phyloP scores from a whole-genome alignment of 2,113 vertebrate species.

The Cervus canadensis region DNA sequence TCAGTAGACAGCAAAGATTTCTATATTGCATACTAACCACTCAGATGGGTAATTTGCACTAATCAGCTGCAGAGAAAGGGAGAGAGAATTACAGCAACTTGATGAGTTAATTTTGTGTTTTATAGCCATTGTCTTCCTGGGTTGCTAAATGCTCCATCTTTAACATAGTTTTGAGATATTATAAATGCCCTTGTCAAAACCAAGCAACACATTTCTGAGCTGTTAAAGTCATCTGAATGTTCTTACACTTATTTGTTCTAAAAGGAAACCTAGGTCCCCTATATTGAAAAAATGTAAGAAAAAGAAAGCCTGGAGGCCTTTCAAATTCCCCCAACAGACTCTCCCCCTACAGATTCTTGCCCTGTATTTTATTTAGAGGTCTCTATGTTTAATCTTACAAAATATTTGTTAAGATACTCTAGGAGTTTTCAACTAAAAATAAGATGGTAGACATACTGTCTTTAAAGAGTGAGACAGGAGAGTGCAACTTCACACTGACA shows the following conservation, averaged over 20 bases:
- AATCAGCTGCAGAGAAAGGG: constrained; percentile 65
- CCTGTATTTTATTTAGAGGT: neutral
- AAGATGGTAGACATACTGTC: neutral
- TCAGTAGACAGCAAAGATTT: constrained; percentile 51
- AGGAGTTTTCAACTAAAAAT: neutral
- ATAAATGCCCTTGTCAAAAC: neutral
- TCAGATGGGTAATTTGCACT: constrained; percentile 60
- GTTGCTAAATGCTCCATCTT: constrained; percentile 7
- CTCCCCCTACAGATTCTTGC: neutral
- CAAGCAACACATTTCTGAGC: neutral
- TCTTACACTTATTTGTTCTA: neutral
- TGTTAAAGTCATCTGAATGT: neutral
- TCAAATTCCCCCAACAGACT: neutral
- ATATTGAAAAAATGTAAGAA: neutral
- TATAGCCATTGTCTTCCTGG: constrained; percentile 53
- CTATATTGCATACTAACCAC: constrained; percentile 52
- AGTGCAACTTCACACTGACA: neutral
- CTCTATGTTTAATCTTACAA: neutral
- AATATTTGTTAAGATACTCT: neutral
- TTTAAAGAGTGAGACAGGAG: neutral
- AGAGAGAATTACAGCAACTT: constrained; percentile 64
- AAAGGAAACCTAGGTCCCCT: neutral
- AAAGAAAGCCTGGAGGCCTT: neutral
- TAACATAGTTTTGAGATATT: constrained; percentile 36
- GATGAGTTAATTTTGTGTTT: constrained; percentile 45